A percentile compares a stretch with the other conserved stretches of the same genome.
phyloP scores from a whole-genome alignment of 2,888 invertebrate species.

The Chromoteleia sp. region DNA sequence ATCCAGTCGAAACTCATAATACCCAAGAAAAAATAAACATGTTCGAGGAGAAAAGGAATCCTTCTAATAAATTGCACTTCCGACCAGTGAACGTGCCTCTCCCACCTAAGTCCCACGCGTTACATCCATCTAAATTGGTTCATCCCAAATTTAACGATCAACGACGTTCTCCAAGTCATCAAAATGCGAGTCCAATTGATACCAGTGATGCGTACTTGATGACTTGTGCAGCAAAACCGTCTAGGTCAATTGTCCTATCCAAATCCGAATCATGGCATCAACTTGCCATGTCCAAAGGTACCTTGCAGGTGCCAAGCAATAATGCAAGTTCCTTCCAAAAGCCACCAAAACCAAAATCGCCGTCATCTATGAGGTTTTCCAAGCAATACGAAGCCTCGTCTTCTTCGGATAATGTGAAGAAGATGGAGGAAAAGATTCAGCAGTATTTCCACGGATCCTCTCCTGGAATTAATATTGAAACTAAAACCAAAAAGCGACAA shows the following conservation, averaged over 20 bases:
- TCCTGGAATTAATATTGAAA: conserved; percentile 63
- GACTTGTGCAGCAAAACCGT: conserved; percentile 79
- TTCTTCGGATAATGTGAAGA: conserved; percentile 78
- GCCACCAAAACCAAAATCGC: conserved; percentile 89
- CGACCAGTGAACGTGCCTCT: conserved; percentile 74
- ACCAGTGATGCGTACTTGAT: conserved; percentile 83
- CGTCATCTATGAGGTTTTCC: conserved; percentile 90
- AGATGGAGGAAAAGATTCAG: conserved; percentile 82
- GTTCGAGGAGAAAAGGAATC: conserved; percentile 75
- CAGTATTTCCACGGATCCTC: conserved; percentile 81
- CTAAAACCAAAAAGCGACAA: conserved; percentile 72
- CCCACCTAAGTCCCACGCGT: conserved; percentile 73
- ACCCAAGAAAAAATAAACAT: conserved; percentile 78
- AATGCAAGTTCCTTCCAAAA: conserved; percentile 80
- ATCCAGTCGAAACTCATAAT: conserved; percentile 73
- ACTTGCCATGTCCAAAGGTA: conserved; percentile 85
- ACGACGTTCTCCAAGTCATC: conserved; percentile 72
- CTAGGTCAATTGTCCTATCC: conserved; percentile 84
- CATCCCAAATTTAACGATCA: conserved; percentile 69
- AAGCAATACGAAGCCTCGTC: conserved; percentile 91
- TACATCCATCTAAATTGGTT: conserved; percentile 71
- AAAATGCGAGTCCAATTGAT: conserved; percentile 74
- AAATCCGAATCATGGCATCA: conserved; percentile 94
- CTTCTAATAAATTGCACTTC: conserved; percentile 70
- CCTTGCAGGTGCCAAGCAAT: conserved; percentile 78